Percentiles rank a stretch among this genome's conserved stretches.
These are phyloP conservation scores for Laupala kohalensis DNA, from an alignment of 1,140 invertebrate genomes.

Conservation along the genomic window DNA sequence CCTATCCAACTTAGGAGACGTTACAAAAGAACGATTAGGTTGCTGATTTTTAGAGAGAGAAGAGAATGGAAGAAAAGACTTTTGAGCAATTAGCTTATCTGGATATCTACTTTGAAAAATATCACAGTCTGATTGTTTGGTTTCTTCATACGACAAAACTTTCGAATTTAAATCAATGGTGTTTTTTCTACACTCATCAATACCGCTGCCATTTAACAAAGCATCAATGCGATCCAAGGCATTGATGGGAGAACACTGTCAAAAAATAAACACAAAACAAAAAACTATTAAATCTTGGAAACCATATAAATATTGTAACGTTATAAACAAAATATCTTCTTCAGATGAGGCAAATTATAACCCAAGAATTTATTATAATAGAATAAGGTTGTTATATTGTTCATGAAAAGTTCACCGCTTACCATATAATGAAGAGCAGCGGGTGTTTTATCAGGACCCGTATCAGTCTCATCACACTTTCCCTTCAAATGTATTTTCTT, in stretches of 20 bases:
- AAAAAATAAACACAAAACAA: neutral
- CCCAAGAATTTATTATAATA: too few species aligned
- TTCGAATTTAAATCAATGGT: neutral
- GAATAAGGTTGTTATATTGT: too few species aligned
- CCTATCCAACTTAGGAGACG: neutral
- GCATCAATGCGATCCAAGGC: neutral
- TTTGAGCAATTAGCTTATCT: neutral
- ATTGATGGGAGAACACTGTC: slow-evolving; percentile 10
- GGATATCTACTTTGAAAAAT: neutral
- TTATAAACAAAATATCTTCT: too few species aligned
- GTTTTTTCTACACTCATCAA: neutral
- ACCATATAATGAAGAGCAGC: slow-evolving; percentile 7
- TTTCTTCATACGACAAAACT: neutral
- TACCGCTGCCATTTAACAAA: neutral
- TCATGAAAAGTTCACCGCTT: too few species aligned
- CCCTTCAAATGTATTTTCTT: neutral
- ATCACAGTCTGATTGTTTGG: neutral
- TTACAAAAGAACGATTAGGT: neutral
- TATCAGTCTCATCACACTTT: neutral
- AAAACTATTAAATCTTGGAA: neutral
- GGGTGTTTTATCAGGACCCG: neutral
- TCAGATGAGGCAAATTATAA: too few species aligned
- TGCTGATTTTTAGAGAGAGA: neutral
- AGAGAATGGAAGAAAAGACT: neutral
- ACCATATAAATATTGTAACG: too few species aligned